Base-by-base conservation (phyloP, 2,797 vertebrate genomes). In the Tangara arthus region DNA sequence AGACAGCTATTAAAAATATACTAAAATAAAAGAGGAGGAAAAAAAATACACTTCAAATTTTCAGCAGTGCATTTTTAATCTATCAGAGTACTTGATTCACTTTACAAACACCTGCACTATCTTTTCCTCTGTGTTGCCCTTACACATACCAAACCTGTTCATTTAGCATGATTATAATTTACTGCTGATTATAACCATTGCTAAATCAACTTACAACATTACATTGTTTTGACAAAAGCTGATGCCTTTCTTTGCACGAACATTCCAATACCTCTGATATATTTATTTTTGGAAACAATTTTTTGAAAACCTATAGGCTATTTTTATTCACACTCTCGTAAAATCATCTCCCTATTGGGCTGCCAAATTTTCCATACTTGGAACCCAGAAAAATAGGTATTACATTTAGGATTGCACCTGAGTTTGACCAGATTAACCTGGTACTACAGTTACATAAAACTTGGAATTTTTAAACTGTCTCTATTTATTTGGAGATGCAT, bases 121-220 rank as follows among this genome's bases (percentile, higher is more conserved):
- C 46, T 52, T 76, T 59, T 85, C 19, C 53, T 86, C 24, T 39
- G 14, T 30, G 27, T 17, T 78, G 56, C 71, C 55, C 15, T 89
- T 59, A 39, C 16, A 81, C 35, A 60, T 42, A 71, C 53, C 42
- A 63, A 93, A 69, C 52, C 52, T 66, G 68, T 61, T 85, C 56
- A 66, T 80, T 93, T 82, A 60, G 23, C 41, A 35, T 83, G 34
- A 91, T 64, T 93, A 75, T n/a, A 87, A 89, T 65, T 94, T 76
- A 87, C 42, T 81, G 77, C 79, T 90, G 69, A 89, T 89, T 87
- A 90, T 65, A 92, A 75, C 68, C 41, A 69, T 24, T 6, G 2
- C 55, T 85, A 83, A 88, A 95, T 69, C 77, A 90, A 44, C 61
- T 86, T 56, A 75, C 61, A 91, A 65, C 19, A 34, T 61, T 23